These are phyloP conservation scores for Bos indicus DNA, from an alignment of 2,113 vertebrate genomes.

Conservation along the genomic window DNA sequence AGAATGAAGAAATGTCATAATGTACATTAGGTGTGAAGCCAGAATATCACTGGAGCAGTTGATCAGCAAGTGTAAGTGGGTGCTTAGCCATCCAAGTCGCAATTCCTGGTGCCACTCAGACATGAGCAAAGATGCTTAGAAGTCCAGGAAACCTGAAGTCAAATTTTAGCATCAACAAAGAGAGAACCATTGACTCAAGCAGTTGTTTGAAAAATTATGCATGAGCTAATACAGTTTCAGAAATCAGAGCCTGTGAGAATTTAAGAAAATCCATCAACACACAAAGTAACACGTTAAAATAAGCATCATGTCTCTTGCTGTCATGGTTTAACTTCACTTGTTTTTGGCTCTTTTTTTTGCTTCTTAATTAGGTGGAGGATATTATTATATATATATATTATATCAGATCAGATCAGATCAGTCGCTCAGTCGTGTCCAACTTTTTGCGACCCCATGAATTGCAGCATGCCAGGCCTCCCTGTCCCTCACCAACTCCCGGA, in stretches of 20 bases:
- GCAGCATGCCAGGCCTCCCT: too few species aligned
- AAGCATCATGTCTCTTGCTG: neutral
- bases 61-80: neutral
- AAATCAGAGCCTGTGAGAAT: neutral
- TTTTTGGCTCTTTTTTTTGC: neutral
- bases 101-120: neutral
- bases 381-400: neutral
- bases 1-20: neutral
- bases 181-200: neutral
- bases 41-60: neutral
- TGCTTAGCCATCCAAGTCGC: neutral
- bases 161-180: neutral
- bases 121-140: neutral
- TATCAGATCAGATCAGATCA: too few species aligned
- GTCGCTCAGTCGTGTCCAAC: too few species aligned
- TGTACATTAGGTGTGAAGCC: neutral
- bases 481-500: too few species aligned
- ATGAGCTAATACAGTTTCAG: neutral
- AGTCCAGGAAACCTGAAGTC: neutral
- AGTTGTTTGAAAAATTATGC: neutral
- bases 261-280: neutral
- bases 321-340: neutral
- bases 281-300: neutral
- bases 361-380: neutral
- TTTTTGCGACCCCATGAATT: too few species aligned